Percentiles rank a stretch among this genome's conserved stretches.
These are phyloP conservation scores for Monodelphis domestica DNA, from an alignment of 2,797 vertebrate species.

Conservation along the genomic window DNA sequence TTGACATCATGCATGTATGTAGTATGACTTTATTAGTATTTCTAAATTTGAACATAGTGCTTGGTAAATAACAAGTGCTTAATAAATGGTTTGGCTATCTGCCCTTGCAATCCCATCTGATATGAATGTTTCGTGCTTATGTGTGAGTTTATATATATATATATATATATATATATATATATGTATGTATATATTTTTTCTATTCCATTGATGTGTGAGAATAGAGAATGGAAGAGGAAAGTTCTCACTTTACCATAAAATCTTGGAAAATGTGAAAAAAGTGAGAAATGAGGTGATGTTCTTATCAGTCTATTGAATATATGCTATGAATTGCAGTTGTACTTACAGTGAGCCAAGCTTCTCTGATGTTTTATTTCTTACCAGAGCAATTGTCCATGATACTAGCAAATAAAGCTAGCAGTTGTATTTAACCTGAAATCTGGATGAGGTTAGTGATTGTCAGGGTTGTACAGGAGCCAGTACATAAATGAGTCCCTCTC, in stretches of 20 bases:
- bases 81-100: neutral
- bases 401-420: constrained; percentile 57
- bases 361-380: constrained; percentile 63
- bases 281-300: neutral
- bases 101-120: neutral
- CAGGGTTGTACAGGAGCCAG: constrained; percentile 5
- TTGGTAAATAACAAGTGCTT: neutral
- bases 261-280: constrained; percentile 1
- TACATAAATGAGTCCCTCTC: constrained; percentile 33
- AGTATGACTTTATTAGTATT: neutral
- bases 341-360: constrained; percentile 25
- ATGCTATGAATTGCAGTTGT: constrained; percentile 18
- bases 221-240: neutral
- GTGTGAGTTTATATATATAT: too few species aligned
- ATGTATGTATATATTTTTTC: too few species aligned
- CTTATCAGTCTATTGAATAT: neutral
- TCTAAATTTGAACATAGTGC: neutral
- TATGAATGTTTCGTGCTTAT: neutral
- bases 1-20: neutral
- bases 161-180: too few species aligned
- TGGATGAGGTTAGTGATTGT: constrained; percentile 46
- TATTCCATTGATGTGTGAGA: neutral
- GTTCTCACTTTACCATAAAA: neutral
- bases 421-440: constrained; percentile 57
- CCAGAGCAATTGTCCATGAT: constrained; percentile 49